Base-by-base conservation (phyloP, 2,888 invertebrate genomes). In the Bhutanitis thaidina region DNA sequence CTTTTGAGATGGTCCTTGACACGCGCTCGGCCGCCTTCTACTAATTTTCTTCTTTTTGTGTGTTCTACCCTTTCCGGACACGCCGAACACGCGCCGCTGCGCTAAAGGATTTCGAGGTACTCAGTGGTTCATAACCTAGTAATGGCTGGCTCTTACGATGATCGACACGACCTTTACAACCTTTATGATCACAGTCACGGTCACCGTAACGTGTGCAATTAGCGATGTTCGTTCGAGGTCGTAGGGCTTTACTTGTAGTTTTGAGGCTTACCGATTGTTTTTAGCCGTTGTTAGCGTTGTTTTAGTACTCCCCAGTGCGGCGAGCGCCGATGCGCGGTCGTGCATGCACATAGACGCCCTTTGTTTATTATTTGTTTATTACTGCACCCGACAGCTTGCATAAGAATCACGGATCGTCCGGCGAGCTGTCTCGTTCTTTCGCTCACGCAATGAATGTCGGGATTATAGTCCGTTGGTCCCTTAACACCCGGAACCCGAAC, bases 1-100 rank as follows among this genome's bases (percentile, higher is more conserved):
- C 94, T 95, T 95, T 95, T 95, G 95, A 95, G 95, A 95, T 95
- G 95, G 95, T 95, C 95, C 95, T 95, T 94, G 94, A 77, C 82
- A 72, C 80, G 83, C 85, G 85, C 88, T 80, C 86, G 83, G 77
- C 82, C 81, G 80, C 80, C 78, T 78, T 74, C 85, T 84, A 92
- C 92, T 92, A 92, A 92, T 51, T 92, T 78, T 90, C 89, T 88
- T 91, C 74, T 92, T 91, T 90, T 90, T 91, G 90, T 92, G 91
- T 92, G 91, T 91, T 92, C 91, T 92, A 91, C 93, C 91, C 92
- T 92, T 88, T 90, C 92, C 91, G 91, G 91, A 91, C 91, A 91
- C 91, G 92, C 92, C 89, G 91, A 91, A 91, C 92, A 85, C 90
- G 85, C 90, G 90, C 90, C 90, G 91, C 89, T 91, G 91, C 91